phyloP scores from a whole-genome alignment of 1,140 invertebrate species.

The Drosophila fuyamai region DNA sequence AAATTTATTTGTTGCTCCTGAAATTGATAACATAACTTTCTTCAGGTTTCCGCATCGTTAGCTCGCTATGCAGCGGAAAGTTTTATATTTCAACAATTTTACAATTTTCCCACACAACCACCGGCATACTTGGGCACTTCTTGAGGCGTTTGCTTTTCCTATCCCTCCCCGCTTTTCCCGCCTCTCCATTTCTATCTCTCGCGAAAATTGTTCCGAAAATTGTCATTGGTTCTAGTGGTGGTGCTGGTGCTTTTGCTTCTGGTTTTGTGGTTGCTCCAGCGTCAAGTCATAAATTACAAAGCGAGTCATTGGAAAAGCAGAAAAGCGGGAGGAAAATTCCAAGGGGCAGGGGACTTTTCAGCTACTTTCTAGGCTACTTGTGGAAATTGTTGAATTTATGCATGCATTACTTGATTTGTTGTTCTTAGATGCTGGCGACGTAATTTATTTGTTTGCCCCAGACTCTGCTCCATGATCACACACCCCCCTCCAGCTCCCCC shows the following conservation, averaged over 20 bases:
- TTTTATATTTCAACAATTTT: constrained; percentile 83
- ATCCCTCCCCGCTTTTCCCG: not conserved
- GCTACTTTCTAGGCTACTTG: constrained; percentile 71
- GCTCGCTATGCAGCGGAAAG: constrained; percentile 83
- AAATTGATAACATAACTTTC: constrained; percentile 84
- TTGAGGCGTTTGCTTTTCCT: constrained; percentile 11
- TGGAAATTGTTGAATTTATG: constrained; percentile 77
- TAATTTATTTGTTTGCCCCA: constrained; percentile 68
- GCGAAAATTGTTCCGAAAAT: constrained; percentile 81
- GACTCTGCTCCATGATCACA: not conserved
- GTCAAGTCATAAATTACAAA: constrained; percentile 79
- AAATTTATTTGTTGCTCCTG: constrained; percentile 84
- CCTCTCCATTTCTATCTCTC: constrained; percentile 8
- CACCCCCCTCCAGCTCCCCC: not conserved
- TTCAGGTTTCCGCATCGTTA: constrained; percentile 84
- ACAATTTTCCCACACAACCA: constrained; percentile 57
- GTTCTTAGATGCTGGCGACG: constrained; percentile 57
- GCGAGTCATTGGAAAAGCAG: constrained; percentile 80
- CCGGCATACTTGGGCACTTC: constrained; percentile 20
- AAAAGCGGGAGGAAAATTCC: constrained; percentile 25
- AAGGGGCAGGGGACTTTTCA: constrained; percentile 34
- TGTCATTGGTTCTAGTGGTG: constrained; percentile 62
- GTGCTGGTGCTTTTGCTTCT: constrained; percentile 33
- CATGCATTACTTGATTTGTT: constrained; percentile 81
- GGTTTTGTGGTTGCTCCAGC: constrained; percentile 54